Base-by-base conservation (phyloP, 2,113 vertebrate species). In the Melanocharis versteri region DNA sequence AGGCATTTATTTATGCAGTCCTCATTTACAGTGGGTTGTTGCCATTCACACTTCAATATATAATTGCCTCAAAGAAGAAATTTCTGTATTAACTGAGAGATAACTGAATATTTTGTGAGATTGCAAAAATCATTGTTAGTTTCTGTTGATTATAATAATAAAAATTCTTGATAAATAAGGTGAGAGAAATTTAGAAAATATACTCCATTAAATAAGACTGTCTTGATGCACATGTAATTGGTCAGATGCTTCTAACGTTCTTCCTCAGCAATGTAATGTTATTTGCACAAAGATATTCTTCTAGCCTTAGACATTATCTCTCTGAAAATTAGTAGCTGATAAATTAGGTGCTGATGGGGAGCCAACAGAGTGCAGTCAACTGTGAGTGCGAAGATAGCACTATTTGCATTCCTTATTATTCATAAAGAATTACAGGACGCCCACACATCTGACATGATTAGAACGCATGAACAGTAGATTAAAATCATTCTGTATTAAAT, bases 371-470 rank as follows among this genome's bases (percentile, higher is more conserved):
- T 94, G 82, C 95, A 97, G 93, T 93, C 96, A 96, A 79, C 85
- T 97, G 86, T 96, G 94, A 96, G 83, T 81, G n/a, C 92, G 73
- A 96, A 96, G 91, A 96, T 75, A 97, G 77, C 78, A 83, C 83
- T 95, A 57, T 97, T 96, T 97, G 90, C 94, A 90, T 94, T 97
- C 81, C 76, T 68, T 94, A 83, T 97, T 97, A 97, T 96, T 94
- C 93, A 92, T 87, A 81, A 95, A 96, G 95, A 96, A 84, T 96
- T 96, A 53, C 62, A 66, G 68, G 72, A 91, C 11, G 6, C 96
- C 96, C 90, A 97, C 91, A 78, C 83, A 96, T 96, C 93, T 97
- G 96, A 97, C 96, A 96, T 62, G 91, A 97, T 94, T 96, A 96
- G 92, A 97, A 85, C 58, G 66, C 53, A 90, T 64, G 73, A 96